Conservation (phyloP, 1,140 invertebrate genomes). For the Trissolcus basalis region DNA sequence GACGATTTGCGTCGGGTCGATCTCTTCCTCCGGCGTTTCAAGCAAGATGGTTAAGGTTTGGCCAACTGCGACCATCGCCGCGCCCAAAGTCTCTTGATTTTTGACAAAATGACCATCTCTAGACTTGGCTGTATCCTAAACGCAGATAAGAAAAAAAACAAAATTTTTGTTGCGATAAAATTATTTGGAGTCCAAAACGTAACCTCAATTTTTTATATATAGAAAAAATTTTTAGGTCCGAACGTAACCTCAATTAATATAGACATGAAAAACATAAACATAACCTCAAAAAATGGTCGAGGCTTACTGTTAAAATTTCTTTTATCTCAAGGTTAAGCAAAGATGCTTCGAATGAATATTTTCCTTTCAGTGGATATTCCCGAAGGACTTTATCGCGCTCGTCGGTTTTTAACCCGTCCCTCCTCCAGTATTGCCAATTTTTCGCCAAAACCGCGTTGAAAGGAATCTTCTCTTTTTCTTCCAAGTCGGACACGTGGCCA, state of each 20-base stretch:
- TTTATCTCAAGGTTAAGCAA: slow-evolving; percentile 13
- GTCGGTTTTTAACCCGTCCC: slow-evolving; percentile 7
- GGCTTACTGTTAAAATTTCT: slow-evolving; percentile 8
- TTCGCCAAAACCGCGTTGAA: slow-evolving; percentile 10
- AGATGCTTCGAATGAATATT: slow-evolving; percentile 11
- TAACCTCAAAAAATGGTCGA: too few relatives aligned
- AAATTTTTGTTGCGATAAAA: too few relatives aligned
- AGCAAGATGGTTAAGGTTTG: slow-evolving; percentile 3
- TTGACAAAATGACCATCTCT: slow-evolving; percentile 12
- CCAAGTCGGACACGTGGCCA: slow-evolving; percentile 17
- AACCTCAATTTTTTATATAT: too few relatives aligned
- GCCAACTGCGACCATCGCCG: slow-evolving; percentile 1
- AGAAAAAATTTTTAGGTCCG: too few relatives aligned
- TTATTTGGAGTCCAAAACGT: too few relatives aligned
- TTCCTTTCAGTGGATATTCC: slow-evolving; percentile 18
- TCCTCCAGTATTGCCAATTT: slow-evolving; percentile 14
- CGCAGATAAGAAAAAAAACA: neutral
- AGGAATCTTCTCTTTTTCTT: slow-evolving; percentile 16
- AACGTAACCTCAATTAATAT: too few relatives aligned
- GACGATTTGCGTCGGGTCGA: neutral
- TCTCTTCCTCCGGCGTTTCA: neutral
- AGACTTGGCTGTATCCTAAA: slow-evolving; percentile 6
- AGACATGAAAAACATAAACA: too few relatives aligned
- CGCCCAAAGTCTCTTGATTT: slow-evolving; percentile 10
- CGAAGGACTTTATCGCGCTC: slow-evolving; percentile 12